Base-by-base conservation (phyloP, 2,797 vertebrate genomes). In the Epinephelus awoara region DNA sequence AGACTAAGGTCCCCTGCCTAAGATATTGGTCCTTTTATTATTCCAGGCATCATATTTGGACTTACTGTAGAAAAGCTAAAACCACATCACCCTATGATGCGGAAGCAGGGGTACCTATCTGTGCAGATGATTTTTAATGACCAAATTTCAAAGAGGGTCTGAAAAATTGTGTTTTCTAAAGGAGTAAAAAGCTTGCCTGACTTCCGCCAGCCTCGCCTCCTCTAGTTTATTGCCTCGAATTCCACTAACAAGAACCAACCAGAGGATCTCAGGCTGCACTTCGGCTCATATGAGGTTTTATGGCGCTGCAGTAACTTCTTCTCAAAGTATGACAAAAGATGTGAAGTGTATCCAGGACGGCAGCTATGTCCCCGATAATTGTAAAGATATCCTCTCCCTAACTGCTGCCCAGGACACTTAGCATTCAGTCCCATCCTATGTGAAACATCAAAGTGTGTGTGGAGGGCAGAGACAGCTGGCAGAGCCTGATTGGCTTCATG, bases 401-500 rank as follows among this genome's bases (percentile, higher is more conserved):
- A 58, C 85, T 63, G 67, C 74, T 81, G 70, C 79, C 72, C 80
- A 38, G 78, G 84, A 91, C 83, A 80, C 87, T 94, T 90, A 89
- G 82, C 88, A 93, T 92, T 90, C 89, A 89, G 79, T 75, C 63
- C 89, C 81, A 88, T 88, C 78, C 77, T 72, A 61, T 78, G 78
- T 80, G 88, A 79, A 73, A 89, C 93, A 93, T 93, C 89, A 93
- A 93, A 91, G 89, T 85, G 88, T 72, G 84, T 83, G 85, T 82
- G 84, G 71, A 89, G 86, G 80, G 79, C 88, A 88, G 80, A 88
- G 88, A 90, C 92, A 94, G 93, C 91, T 92, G 91, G 86, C 67
- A 66, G 67, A 64, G 72, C 46, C 79, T 82, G 91, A 91, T 90
- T 92, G 91, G 89, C 88, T 85, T 76, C 54, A 47, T 74, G 85